A percentile compares a stretch with the other conserved stretches of the same genome.
Conservation (phyloP, 2,797 vertebrate species). For the Eulemur albifrons region DNA sequence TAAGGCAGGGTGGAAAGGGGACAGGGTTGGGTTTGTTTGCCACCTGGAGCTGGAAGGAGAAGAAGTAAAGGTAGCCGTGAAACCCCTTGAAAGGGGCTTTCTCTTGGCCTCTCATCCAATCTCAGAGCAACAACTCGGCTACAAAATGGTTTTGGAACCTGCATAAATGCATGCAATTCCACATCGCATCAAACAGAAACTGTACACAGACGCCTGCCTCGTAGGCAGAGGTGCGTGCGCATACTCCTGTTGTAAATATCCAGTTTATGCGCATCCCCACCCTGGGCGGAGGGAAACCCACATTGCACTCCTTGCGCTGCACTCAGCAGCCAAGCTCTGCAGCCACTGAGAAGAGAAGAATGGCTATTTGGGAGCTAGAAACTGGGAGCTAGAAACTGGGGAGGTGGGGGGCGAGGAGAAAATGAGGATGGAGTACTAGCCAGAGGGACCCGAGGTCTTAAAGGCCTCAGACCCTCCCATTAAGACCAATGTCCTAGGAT, state of each 20-base stretch:
- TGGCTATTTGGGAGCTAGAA: background rate
- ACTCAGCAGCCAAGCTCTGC: conserved; percentile 30
- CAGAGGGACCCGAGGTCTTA: background rate
- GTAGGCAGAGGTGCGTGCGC: conserved; percentile 56
- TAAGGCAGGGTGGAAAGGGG: conserved; percentile 38
- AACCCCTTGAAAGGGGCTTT: conserved; percentile 28
- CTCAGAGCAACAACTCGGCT: conserved; percentile 45
- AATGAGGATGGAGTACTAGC: background rate
- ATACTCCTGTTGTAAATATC: conserved; percentile 61
- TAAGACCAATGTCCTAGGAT: background rate
- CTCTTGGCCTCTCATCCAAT: conserved; percentile 6
- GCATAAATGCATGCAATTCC: conserved; percentile 57
- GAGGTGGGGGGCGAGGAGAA: background rate
- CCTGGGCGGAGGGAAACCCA: background rate
- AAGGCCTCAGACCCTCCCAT: background rate
- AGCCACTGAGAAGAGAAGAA: background rate
- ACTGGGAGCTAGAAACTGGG: background rate
- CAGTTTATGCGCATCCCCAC: conserved; percentile 31
- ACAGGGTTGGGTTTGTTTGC: conserved; percentile 56
- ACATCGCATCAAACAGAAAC: conserved; percentile 50
- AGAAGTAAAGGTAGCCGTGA: background rate
- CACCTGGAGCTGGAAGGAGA: conserved; percentile 48
- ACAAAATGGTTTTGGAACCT: conserved; percentile 62
- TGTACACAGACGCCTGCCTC: conserved; percentile 46
- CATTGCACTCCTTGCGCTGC: background rate